Percentiles rank a stretch among this genome's conserved stretches.
These are phyloP conservation scores for Ruditapes philippinarum DNA, from an alignment of 1,140 invertebrate genomes.

Conservation along the genomic window DNA sequence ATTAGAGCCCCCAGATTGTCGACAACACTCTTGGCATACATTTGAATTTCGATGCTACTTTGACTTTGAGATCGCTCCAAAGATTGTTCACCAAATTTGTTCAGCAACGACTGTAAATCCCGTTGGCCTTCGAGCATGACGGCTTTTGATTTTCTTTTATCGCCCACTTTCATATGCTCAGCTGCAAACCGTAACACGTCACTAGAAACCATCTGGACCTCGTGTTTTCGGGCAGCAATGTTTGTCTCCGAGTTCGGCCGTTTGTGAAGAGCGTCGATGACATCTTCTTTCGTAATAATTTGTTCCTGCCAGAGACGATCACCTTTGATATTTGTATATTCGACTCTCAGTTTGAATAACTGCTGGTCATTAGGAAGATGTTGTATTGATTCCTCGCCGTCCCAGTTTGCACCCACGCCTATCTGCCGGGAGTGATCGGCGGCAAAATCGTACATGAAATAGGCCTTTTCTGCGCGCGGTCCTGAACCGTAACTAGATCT, in stretches of 20 bases:
- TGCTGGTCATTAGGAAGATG: conserved; percentile 59
- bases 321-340: conserved; percentile 71
- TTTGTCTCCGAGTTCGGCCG: conserved; percentile 49
- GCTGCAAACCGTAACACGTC: conserved; percentile 67
- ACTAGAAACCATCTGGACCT: conserved; percentile 68
- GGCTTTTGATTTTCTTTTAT: conserved; percentile 44
- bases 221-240: conserved; percentile 69
- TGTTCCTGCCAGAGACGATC: conserved; percentile 64
- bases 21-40: conserved; percentile 67
- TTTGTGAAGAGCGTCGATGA: conserved; percentile 21
- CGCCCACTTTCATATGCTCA: conserved; percentile 63
- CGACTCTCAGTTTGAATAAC: conserved; percentile 66
- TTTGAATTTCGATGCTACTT: background rate
- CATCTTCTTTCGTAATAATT: conserved; percentile 64
- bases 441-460: conserved; percentile 78
- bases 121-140: conserved; percentile 71
- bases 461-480: conserved; percentile 58
- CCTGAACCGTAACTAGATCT: background rate
- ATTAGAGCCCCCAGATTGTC: conserved; percentile 73
- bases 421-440: conserved; percentile 73
- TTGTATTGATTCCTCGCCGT: background rate
- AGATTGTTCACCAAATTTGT: conserved; percentile 66
- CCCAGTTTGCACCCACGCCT: conserved; percentile 65
- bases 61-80: background rate
- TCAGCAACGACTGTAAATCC: conserved; percentile 59